Evolutionary conservation across 2,797 vertebrate species (phyloP), one percentile per base, ranked within the genome.

Genomic region (Tapera naevia): DNA sequence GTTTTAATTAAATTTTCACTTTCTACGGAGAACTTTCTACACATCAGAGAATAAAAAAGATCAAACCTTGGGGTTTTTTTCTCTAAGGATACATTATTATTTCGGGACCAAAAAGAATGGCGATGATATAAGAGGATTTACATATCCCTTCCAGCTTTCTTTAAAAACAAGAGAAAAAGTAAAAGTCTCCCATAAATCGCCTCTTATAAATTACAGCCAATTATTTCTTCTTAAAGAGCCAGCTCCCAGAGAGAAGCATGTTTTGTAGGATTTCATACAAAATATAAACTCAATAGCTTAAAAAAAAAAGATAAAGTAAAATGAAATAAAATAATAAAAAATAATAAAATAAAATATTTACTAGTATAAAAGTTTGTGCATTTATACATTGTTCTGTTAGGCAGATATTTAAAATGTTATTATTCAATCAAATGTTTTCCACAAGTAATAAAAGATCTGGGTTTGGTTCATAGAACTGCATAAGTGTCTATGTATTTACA

Each of bases 1-100:
- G n/a, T 65, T 93, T 94, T 88, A 96, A 94, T 92, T 94, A 89
- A 88, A 39, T 88, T 84, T 91, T 83, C 22, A 16, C 6, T 75
- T 94, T 88, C 46, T 67, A 5, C 86, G 17, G 9, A 85, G 24
- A 19, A 11, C 22, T 74, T 70, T 81, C 65, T 65, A 65, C 23
- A 45, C 9, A 71, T 69, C 30, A 79, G 54, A 75, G 43, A 86
- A 72, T 16, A 25, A 39, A 91, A 62, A 79, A 91, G 56, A 79
- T 58, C 7, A 91, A 54, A 66, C 13, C 14, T 66, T 69, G 45
- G 21, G 28, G 30, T 73, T 57, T 64, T 80, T 72, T 56, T 30
- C 45, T 18, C 24, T 69, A 32, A 86, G 54, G 23, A 43, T 11
- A 24, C 8, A 28, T 35, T 8, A 71, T 75, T 91, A 66, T 73